Percentiles rank a stretch among this genome's conserved stretches.
These are phyloP conservation scores for Liparis tanakae DNA, from an alignment of 2,797 vertebrate genomes.

Conservation along the genomic window DNA sequence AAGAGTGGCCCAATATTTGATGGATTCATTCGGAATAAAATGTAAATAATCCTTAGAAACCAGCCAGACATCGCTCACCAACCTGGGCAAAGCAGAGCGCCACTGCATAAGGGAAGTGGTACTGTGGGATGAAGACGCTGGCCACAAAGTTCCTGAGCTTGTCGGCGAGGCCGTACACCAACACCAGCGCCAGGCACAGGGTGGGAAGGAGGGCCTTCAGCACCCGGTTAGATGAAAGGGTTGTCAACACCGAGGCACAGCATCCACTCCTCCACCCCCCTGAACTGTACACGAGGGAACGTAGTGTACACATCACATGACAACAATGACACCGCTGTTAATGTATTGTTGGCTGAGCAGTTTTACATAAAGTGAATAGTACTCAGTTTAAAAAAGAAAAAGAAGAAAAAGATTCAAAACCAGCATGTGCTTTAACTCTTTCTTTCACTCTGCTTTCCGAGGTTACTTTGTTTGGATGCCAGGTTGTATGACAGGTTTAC, in stretches of 20 bases:
- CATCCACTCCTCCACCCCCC: conserved; percentile 44
- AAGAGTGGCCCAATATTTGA: not conserved
- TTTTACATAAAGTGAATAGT: not conserved
- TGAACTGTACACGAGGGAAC: conserved; percentile 45
- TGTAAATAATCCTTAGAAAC: not conserved
- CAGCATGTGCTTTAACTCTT: not conserved
- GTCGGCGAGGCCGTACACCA: conserved; percentile 73
- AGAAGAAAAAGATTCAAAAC: not conserved
- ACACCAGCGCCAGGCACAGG: conserved; percentile 58
- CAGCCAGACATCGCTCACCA: conserved; percentile 11
- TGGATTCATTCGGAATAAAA: not conserved
- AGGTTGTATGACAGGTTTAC: not conserved
- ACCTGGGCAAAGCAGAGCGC: conserved; percentile 84
- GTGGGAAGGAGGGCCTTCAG: conserved; percentile 58
- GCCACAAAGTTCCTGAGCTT: conserved; percentile 78
- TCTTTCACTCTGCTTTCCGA: no score
- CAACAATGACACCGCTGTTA: not conserved
- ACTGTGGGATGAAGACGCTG: conserved; percentile 83
- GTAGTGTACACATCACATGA: not conserved
- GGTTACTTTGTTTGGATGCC: not conserved
- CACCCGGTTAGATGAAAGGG: conserved; percentile 26
- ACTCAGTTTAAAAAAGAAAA: not conserved
- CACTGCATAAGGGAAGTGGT: conserved; percentile 79
- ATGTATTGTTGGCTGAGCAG: not conserved
- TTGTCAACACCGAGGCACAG: conserved; percentile 36